phyloP scores from a whole-genome alignment of 1,140 invertebrate genomes.

The Lineus longissimus region DNA sequence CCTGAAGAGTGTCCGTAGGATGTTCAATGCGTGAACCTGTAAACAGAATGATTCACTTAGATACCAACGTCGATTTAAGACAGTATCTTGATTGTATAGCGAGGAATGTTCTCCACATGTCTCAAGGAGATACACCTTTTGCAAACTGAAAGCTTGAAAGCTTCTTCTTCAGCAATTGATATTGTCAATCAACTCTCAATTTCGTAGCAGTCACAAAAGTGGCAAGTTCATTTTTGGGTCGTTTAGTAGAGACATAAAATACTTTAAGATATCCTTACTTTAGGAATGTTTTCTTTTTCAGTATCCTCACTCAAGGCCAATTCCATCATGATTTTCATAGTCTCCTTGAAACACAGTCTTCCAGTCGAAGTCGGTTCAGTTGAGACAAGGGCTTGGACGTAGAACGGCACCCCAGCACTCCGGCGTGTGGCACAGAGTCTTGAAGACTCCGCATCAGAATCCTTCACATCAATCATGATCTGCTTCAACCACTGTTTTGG shows the following conservation, averaged over 20 bases:
- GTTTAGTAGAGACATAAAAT: background rate
- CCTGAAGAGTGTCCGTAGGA: constrained; percentile 74
- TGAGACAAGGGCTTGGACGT: constrained; percentile 75
- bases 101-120: too few relatives aligned
- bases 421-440: constrained; percentile 76
- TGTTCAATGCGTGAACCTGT: constrained; percentile 78
- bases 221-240: too few relatives aligned
- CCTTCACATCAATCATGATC: constrained; percentile 61
- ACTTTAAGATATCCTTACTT: background rate
- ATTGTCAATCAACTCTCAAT: too few relatives aligned
- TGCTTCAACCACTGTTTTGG: constrained; percentile 70
- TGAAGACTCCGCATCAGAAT: constrained; percentile 49
- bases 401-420: constrained; percentile 87
- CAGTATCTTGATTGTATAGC: too few relatives aligned
- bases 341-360: constrained; percentile 60
- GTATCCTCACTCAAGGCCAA: constrained; percentile 37
- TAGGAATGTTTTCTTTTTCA: background rate
- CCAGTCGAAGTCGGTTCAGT: constrained; percentile 61
- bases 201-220: too few relatives aligned
- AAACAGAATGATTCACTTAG: constrained; percentile 4
- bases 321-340: constrained; percentile 61
- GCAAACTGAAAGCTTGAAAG: too few relatives aligned
- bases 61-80: background rate
- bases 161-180: too few relatives aligned
- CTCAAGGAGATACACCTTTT: too few relatives aligned